Percentiles rank a stretch among this genome's conserved stretches.
These are phyloP conservation scores for Cavia aperea DNA, from an alignment of 2,113 vertebrate genomes.

Conservation along the genomic window DNA sequence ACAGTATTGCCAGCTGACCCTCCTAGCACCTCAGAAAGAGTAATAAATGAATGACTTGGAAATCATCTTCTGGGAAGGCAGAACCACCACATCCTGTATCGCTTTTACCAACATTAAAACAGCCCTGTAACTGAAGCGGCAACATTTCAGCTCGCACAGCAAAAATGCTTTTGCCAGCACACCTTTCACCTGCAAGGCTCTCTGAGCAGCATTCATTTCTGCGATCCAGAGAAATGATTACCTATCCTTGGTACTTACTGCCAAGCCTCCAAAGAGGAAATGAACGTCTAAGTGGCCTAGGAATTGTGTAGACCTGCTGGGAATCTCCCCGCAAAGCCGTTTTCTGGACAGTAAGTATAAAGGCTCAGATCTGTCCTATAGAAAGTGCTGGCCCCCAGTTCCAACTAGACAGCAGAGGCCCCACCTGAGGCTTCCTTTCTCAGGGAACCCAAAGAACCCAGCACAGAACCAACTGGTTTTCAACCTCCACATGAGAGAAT, in stretches of 20 bases:
- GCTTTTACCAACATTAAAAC: slow-evolving; percentile 31
- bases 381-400: neutral
- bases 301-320: neutral
- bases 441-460: neutral
- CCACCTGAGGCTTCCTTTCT: slow-evolving; percentile 7
- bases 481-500: slow-evolving; percentile 35
- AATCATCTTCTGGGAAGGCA: slow-evolving; percentile 55
- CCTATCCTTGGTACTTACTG: slow-evolving; percentile 48
- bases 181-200: slow-evolving; percentile 41
- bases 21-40: slow-evolving; percentile 22
- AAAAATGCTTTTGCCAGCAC: slow-evolving; percentile 41
- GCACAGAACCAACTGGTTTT: slow-evolving; percentile 23
- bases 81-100: neutral
- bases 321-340: neutral
- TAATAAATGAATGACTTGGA: slow-evolving; percentile 44
- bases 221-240: slow-evolving; percentile 25
- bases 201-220: neutral
- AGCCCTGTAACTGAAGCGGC: slow-evolving; percentile 10
- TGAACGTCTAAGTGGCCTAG: neutral
- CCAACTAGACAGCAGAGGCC: neutral
- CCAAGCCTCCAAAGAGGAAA: slow-evolving; percentile 28
- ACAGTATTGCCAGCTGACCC: slow-evolving; percentile 33
- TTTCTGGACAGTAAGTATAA: neutral
- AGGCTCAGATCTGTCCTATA: neutral
- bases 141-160: slow-evolving; percentile 29